Evolutionary conservation across 2,888 invertebrate species (phyloP), one percentile per base, ranked within the genome.

Genomic region (Thumatha senex): DNA sequence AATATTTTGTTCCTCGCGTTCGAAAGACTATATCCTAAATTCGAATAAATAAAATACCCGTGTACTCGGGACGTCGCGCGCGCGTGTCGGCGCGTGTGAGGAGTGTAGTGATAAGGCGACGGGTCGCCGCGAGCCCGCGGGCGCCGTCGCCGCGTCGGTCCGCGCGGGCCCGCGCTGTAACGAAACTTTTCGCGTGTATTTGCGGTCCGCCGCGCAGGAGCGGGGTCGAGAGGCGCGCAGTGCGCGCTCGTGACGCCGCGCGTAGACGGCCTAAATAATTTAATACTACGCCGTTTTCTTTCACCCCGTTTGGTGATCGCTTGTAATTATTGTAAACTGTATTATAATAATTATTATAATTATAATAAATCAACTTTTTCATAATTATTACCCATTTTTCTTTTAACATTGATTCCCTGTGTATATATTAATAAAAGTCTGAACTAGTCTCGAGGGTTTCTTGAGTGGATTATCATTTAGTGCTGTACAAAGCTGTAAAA

Each of bases 301-400:
- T 91, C 90, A 88, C 90, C 89, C 82, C 85, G 87, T 91, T 90
- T 86, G 90, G 90, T 91, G 90, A 90, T 86, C 88, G 90, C 90
- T 91, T 91, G 90, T 91, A 90, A 91, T 91, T 91, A 91, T 91
- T 91, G 90, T 91, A 91, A 91, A 91, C 90, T 91, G 90, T 91
- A 91, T 90, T 89, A 91, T 90, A 91, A 89, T 90, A 90, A 90
- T 90, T 89, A 90, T 89, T 87, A 89, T 89, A 87, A 88, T 86
- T 76, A 87, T 89, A 90, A 90, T 89, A 91, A 91, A 91, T 91
- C 90, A 90, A 91, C 90, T 91, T 90, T 91, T 91, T 91, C 90
- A 91, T 91, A 90, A 90, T 91, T 90, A 91, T 86, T 87, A 87
- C 79, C 72, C 78, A 69, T 89, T 88, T 89, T 66, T 84, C 82